Percentiles rank a stretch among this genome's conserved stretches.
Conservation (phyloP, 2,113 vertebrate species). For the Stomatorhinus ivindoensis region DNA sequence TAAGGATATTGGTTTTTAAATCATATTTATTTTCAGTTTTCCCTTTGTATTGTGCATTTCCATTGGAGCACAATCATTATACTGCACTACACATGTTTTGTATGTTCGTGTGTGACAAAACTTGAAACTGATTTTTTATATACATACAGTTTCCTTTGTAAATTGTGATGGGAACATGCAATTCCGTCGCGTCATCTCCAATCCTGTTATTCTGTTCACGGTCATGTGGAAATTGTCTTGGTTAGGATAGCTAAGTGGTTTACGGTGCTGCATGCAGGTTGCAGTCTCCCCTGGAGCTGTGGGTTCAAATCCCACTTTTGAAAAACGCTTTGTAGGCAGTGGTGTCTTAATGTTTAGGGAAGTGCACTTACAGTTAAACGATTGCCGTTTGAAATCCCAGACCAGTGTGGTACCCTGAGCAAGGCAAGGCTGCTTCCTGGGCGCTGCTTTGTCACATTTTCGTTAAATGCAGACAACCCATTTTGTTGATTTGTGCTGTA, state of each 20-base stretch:
- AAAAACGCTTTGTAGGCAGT: not conserved
- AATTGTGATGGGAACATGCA: not conserved
- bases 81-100: not conserved
- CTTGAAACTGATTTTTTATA: not conserved
- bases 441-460: too few relatives aligned
- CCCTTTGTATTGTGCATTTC: not conserved
- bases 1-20: not conserved
- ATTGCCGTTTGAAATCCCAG: too few relatives aligned
- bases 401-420: too few relatives aligned
- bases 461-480: too few relatives aligned
- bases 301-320: not conserved
- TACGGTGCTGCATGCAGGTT: slow-evolving; percentile 56
- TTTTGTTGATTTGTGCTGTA: too few relatives aligned
- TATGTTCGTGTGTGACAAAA: not conserved
- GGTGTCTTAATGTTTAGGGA: too few relatives aligned
- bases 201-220: not conserved
- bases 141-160: not conserved
- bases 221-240: not conserved
- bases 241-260: slow-evolving; percentile 55
- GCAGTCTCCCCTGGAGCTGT: slow-evolving; percentile 46
- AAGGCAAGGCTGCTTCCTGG: too few relatives aligned
- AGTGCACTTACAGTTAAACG: too few relatives aligned
- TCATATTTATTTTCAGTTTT: not conserved
- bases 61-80: not conserved
- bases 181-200: not conserved